phyloP scores from a whole-genome alignment of 2,888 invertebrate genomes.

The Venusia cambrica region DNA sequence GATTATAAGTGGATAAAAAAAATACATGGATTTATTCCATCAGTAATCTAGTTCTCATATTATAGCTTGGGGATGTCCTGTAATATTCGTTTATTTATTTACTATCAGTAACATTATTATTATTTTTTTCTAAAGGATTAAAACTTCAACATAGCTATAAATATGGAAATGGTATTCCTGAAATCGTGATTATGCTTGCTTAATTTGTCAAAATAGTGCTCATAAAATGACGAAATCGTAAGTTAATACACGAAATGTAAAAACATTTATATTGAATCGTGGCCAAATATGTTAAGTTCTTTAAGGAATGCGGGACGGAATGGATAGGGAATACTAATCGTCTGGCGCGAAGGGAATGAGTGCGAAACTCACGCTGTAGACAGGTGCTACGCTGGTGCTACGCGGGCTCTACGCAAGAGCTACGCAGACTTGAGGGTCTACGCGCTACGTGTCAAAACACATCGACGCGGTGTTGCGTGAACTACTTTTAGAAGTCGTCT shows the following conservation, averaged over 20 bases:
- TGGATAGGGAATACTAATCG: constrained; percentile 63
- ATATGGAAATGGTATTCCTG: too few relatives aligned
- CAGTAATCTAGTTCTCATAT: too few relatives aligned
- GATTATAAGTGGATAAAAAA: too few relatives aligned
- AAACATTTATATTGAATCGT: constrained; percentile 75
- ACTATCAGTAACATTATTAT: too few relatives aligned
- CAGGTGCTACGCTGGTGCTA: constrained; percentile 62
- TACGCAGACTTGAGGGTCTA: constrained; percentile 40
- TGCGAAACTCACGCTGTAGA: constrained; percentile 56
- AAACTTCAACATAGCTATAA: too few relatives aligned
- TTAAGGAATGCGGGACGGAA: constrained; percentile 54
- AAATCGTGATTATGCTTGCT: too few relatives aligned
- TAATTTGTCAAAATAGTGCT: too few relatives aligned
- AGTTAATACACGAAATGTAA: constrained; percentile 73
- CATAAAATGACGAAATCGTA: too few relatives aligned
- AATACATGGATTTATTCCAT: too few relatives aligned
- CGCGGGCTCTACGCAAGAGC: too few relatives aligned
- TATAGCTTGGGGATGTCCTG: too few relatives aligned
- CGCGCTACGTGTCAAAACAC: constrained; percentile 30
- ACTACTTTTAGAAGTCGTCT: constrained; percentile 20
- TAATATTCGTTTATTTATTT: constrained; percentile 71
- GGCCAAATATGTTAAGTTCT: constrained; percentile 73
- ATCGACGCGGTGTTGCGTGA: constrained; percentile 24
- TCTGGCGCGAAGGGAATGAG: constrained; percentile 35
- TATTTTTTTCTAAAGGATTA: too few relatives aligned